Base-by-base conservation (phyloP, 2,113 vertebrate species). In the Otus sunia region DNA sequence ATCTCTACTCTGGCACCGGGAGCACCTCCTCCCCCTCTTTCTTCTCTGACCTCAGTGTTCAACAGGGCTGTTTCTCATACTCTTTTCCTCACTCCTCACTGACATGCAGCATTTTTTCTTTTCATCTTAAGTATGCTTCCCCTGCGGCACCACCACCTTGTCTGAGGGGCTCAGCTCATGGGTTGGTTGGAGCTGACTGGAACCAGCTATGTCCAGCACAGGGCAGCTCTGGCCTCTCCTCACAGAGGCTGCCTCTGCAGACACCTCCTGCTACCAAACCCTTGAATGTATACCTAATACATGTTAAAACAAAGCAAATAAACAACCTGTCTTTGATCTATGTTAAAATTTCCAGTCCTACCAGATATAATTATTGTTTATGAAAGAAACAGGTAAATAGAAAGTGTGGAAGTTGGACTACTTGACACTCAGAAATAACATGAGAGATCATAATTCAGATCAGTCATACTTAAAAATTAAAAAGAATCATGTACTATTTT, bases 181-280 rank as follows among this genome's bases (percentile, higher is more conserved):
- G 9, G 10, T 15, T 1, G 0, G 14, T 4, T 30, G n/a, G 22
- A 36, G 9, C 21, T 0, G 0, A 2, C 25, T 56, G 41, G 41
- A 50, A 58, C 20, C 4, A 2, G 3, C 26, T 50, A 16, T 43
- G 59, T 49, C 10, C 0, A 0, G n/a, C 50, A 32, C 1, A 0
- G 19, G 10, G 19, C 50, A 72, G n/a, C n/a, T 12, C 9, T 0
- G 1, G 41, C 15, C 30, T 11, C 11, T 36, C 27, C 43, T 39
- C 21, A 41, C 20, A 67, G 19, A 53, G 26, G 43, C 17, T 0
- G 0, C 6, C 18, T 23, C 17, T 12, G 11, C 6, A 52, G 45
- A 23, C 5, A 6, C 21, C 5, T 43, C 2, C 37, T 67, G 25
- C 30, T 62, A n/a, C 17, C 4, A 53, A 67, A 59, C 67, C 20